phyloP scores from a whole-genome alignment of 1,140 invertebrate species.

The Delia radicum region DNA sequence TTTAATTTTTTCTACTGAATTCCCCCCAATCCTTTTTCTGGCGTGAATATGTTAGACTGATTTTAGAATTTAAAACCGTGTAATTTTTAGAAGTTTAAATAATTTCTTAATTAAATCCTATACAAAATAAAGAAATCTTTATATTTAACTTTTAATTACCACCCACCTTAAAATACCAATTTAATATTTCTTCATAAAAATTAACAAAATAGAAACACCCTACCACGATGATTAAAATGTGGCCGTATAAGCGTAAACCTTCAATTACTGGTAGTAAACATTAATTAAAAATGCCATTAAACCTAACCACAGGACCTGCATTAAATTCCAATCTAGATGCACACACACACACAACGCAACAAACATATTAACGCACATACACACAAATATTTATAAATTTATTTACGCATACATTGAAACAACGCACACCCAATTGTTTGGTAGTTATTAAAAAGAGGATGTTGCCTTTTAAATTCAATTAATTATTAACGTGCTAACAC shows the following conservation, averaged over 20 bases:
- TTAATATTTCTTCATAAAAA: too few species aligned
- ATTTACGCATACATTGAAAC: too few species aligned
- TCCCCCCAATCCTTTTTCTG: too few species aligned
- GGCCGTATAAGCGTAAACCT: constrained; percentile 17
- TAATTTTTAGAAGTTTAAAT: too few species aligned
- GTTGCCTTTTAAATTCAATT: not conserved
- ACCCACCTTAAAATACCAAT: too few species aligned
- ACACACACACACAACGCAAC: not conserved
- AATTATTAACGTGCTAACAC: constrained; percentile 1
- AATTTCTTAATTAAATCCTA: too few species aligned
- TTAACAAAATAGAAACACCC: too few species aligned
- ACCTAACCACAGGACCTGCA: not conserved
- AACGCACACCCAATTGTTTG: not conserved
- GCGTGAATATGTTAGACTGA: too few species aligned
- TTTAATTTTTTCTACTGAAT: too few species aligned
- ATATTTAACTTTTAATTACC: too few species aligned
- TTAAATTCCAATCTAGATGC: constrained; percentile 11
- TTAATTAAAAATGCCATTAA: constrained; percentile 14
- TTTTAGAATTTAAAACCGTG: too few species aligned
- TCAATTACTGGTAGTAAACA: constrained; percentile 17
- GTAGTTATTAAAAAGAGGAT: not conserved
- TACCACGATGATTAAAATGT: constrained; percentile 10
- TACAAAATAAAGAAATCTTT: too few species aligned
- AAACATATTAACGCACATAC: not conserved
- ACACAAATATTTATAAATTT: not conserved